Evolutionary conservation across 2,888 invertebrate genomes (phyloP), one percentile per base, ranked within the genome.

Genomic region (Nebria brevicollis): DNA sequence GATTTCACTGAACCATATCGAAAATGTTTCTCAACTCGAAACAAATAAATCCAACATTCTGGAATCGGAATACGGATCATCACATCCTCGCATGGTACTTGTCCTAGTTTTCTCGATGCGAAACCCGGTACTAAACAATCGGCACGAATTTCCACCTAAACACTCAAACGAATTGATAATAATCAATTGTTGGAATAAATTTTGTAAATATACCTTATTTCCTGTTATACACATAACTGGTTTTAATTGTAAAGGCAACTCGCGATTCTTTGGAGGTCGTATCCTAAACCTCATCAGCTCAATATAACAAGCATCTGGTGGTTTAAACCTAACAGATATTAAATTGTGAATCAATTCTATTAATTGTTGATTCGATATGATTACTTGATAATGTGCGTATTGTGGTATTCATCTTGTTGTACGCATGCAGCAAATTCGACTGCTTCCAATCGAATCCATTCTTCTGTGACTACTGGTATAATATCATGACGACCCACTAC

Each of bases 401-500:
- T 92, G 83, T 96, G 94, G 89, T 97, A 99, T 85, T 97, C 97
- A 83, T 96, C 95, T 85, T 95, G 95, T 87, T 98, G 96, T 76
- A 99, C 96, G 88, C 96, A 96, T 78, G 95, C 94, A 90, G 99
- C 98, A 89, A 99, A 98, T 89, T 98, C 98, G 0, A 96, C 94
- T 75, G 94, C 93, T 90, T 99, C 98, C 78, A 99, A 92, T 66
- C 97, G 94, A 87, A 99, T 99, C 99, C 99, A 99, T 90, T 99
- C 98, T 90, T 99, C 99, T 0, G 99, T 99, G 83, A 96, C 96
- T 20, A 97, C 97, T 26, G 99, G 99, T 88, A 99, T 98, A 88
- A 99, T 99, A 90, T 99, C 99, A 89, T 98, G 98, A 3, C 99
- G 92, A 0, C 99, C 98, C 1, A 99, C 99, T 77, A 99, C 98